phyloP scores from a whole-genome alignment of 2,113 vertebrate species.

The Gopherus evgoodei region DNA sequence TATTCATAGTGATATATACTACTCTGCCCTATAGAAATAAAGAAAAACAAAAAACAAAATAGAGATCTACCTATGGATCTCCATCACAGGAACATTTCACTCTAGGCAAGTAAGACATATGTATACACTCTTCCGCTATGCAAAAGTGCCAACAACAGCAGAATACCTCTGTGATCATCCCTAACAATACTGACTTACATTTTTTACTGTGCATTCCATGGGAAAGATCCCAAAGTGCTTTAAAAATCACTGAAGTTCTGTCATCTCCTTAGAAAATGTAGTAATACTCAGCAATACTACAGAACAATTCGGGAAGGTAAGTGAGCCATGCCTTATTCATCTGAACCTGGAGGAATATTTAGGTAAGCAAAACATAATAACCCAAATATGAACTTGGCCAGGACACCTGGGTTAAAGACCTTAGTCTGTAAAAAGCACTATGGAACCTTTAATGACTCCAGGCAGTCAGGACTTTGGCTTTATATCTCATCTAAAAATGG shows the following conservation, averaged over 20 bases:
- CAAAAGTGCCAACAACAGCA: background rate
- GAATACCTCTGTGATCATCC: fast-evolving
- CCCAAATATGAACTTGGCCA: background rate
- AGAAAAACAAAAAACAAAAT: background rate
- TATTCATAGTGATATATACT: background rate
- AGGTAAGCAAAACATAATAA: background rate
- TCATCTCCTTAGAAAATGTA: background rate
- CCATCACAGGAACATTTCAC: background rate
- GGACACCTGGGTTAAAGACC: background rate
- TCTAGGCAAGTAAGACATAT: background rate
- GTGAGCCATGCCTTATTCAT: background rate
- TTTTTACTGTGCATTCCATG: background rate
- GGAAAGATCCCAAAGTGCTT: background rate
- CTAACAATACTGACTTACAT: background rate
- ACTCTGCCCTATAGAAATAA: background rate
- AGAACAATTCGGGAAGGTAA: background rate
- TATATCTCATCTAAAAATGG: background rate
- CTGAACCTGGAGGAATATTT: background rate
- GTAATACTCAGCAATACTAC: background rate
- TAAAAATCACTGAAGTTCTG: background rate
- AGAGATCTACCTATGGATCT: background rate
- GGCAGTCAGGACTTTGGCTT: background rate
- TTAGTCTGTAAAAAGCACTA: background rate
- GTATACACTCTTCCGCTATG: fast-evolving
- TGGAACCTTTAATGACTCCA: background rate